A percentile compares a stretch with the other conserved stretches of the same genome.
phyloP scores from a whole-genome alignment of 2,113 vertebrate species.

The Grammomys dolichurus region DNA sequence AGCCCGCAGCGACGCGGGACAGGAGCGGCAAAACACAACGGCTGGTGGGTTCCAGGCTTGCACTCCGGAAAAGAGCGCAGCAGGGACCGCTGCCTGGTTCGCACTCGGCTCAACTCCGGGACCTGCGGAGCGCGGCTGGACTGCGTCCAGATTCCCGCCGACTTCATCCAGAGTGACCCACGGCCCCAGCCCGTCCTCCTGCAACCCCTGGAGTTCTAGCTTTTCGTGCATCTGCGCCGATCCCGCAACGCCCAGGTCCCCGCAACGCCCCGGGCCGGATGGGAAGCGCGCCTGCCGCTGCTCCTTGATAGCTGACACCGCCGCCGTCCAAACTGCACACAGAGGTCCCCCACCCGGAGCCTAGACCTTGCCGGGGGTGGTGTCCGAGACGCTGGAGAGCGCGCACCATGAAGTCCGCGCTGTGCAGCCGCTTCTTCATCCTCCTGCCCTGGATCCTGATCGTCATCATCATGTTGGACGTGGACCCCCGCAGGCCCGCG shows the following conservation, averaged over 20 bases:
- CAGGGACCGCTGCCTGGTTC: not conserved
- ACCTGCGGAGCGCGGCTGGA: constrained; percentile 3
- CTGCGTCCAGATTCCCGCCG: constrained; percentile 35
- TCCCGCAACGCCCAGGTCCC: not conserved
- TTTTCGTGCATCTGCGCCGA: not conserved
- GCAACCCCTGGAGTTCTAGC: not conserved
- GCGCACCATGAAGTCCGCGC: constrained; percentile 92
- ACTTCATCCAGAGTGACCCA: not conserved
- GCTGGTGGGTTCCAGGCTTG: not conserved
- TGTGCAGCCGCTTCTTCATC: constrained; percentile 94
- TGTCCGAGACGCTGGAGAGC: constrained; percentile 8
- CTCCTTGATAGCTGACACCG: constrained; percentile 16
- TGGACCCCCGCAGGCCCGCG: constrained; percentile 89
- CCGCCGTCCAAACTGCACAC: constrained; percentile 66
- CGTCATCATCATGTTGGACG: constrained; percentile 96
- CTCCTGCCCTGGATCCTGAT: constrained; percentile 96
- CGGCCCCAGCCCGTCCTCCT: not conserved
- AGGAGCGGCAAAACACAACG: not conserved
- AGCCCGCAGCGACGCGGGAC: constrained; percentile 40
- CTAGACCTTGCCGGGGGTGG: not conserved
- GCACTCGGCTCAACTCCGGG: constrained; percentile 58
- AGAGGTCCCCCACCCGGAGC: not conserved
- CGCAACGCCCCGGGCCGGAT: not conserved
- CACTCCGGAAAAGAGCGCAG: not conserved
- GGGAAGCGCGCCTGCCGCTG: constrained; percentile 20